A percentile compares a stretch with the other conserved stretches of the same genome.
Evolutionary conservation across 2,888 invertebrate species (phyloP).

Genomic region (Aphidius colemani): DNA sequence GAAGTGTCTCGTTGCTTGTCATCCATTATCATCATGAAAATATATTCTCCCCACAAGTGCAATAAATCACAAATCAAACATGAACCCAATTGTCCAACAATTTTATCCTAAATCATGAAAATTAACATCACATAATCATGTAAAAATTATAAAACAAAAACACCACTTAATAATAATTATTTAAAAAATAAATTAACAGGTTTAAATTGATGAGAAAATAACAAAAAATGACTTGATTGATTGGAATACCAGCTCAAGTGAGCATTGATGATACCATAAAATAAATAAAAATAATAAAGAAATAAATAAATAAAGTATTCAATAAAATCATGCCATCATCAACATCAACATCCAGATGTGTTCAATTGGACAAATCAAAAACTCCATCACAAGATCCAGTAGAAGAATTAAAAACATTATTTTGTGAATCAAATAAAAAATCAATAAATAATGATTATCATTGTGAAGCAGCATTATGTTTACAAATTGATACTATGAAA

Average conservation of each 20-base stretch:
- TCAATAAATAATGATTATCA: slow-evolving; percentile 32
- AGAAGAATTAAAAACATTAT: slow-evolving; percentile 50
- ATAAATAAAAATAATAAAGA: background rate
- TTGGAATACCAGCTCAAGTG: no score
- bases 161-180: background rate
- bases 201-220: background rate
- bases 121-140: background rate
- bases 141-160: background rate
- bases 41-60: slow-evolving; percentile 23
- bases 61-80: slow-evolving; percentile 5
- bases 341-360: slow-evolving; percentile 38
- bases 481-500: slow-evolving; percentile 36
- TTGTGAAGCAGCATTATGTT: slow-evolving; percentile 40
- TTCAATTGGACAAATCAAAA: slow-evolving; percentile 50
- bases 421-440: slow-evolving; percentile 44
- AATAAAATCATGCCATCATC: slow-evolving; percentile 47
- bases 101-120: background rate
- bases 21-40: slow-evolving; percentile 55
- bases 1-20: slow-evolving; percentile 54
- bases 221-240: background rate
- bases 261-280: no score
- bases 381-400: slow-evolving; percentile 51
- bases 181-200: no score
- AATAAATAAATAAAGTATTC: slow-evolving; percentile 5
- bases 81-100: background rate